These are phyloP conservation scores for Pocillopora verrucosa DNA, from an alignment of 64 coral and sea anemone species.

Conservation along the genomic window DNA sequence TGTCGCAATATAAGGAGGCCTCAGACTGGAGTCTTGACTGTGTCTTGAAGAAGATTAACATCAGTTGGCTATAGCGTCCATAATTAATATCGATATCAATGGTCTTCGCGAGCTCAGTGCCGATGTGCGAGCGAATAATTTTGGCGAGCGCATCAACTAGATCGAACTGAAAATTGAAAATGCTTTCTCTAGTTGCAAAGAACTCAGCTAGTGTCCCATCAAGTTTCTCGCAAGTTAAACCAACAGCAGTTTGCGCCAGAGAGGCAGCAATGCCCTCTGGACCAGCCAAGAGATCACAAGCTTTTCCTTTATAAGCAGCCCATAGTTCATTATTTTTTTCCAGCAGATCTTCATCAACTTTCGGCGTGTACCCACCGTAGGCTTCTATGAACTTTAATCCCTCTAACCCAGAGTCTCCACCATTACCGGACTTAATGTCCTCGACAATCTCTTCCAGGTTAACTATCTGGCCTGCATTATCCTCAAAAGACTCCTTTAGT, in stretches of 20 bases:
- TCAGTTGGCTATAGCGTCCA: background rate
- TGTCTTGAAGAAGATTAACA: background rate
- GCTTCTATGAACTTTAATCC: slow-evolving; percentile 48
- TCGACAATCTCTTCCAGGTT: slow-evolving; percentile 10
- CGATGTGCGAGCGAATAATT: slow-evolving; percentile 13
- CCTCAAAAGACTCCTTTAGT: background rate
- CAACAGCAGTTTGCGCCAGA: slow-evolving; percentile 1
- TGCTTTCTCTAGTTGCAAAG: slow-evolving; percentile 33
- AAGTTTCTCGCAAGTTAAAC: slow-evolving; percentile 49
- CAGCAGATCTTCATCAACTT: slow-evolving; percentile 22
- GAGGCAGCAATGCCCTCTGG: slow-evolving; percentile 3
- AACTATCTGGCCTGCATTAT: slow-evolving; percentile 37
- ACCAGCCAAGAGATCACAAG: slow-evolving; percentile 40
- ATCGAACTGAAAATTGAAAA: slow-evolving; percentile 75
- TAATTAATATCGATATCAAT: background rate
- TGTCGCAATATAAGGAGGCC: slow-evolving; percentile 7
- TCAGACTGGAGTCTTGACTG: slow-evolving; percentile 3
- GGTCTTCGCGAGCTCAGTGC: background rate
- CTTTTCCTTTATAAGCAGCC: slow-evolving; percentile 32
- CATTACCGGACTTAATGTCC: background rate
- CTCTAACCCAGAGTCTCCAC: background rate
- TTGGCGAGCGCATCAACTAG: slow-evolving; percentile 51
- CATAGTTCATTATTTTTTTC: slow-evolving; percentile 38
- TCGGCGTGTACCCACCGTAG: slow-evolving; percentile 67
- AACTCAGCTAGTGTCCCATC: slow-evolving; percentile 67